These are phyloP conservation scores for Characodon lateralis DNA, from an alignment of 2,797 vertebrate species.

Conservation along the genomic window DNA sequence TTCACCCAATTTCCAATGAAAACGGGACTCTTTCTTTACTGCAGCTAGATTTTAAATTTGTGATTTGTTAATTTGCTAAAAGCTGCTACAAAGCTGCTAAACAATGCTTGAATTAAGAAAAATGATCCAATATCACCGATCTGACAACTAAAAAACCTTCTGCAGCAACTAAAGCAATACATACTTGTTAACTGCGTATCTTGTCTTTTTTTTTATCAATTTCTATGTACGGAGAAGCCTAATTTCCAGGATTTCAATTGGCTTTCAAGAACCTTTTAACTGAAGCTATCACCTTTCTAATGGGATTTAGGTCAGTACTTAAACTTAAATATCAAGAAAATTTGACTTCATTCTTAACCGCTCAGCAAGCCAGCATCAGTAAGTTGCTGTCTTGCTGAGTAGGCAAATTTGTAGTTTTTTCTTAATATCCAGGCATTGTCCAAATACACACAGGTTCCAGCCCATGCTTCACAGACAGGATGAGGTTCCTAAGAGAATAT, in stretches of 20 bases:
- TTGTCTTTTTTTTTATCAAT: not conserved
- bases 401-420: not conserved
- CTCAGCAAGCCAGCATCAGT: not conserved
- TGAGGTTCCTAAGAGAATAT: not conserved
- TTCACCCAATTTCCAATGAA: not conserved
- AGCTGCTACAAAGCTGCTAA: not conserved
- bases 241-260: not conserved
- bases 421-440: not conserved
- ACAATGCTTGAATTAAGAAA: not conserved
- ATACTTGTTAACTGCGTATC: not conserved
- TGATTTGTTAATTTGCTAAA: not conserved
- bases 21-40: not conserved
- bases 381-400: not conserved
- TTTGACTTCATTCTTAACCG: not conserved
- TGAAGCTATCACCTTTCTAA: constrained; percentile 2
- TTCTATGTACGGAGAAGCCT: not conserved
- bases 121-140: not conserved
- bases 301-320: not conserved
- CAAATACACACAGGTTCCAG: not conserved
- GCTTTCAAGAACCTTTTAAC: not conserved
- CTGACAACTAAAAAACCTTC: too few relatives aligned
- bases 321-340: not conserved
- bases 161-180: not conserved
- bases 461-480: not conserved
- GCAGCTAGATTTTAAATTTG: not conserved